A percentile compares a stretch with the other conserved stretches of the same genome.
Evolutionary conservation across 1,140 invertebrate genomes (phyloP).

Genomic region (honey bee (Apis mellifera)): DNA sequence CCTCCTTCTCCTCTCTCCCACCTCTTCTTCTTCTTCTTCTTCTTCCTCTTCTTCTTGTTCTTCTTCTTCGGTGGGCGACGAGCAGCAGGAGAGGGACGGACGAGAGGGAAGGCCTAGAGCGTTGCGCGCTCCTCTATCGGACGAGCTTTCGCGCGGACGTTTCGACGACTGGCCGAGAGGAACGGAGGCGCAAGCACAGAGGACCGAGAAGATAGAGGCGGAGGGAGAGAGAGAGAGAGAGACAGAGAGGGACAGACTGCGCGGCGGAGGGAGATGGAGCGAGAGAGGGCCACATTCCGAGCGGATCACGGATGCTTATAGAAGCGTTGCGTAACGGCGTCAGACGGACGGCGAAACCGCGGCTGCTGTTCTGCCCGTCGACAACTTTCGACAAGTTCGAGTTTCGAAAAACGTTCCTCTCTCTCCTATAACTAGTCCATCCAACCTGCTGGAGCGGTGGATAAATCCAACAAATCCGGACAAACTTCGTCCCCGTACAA

Average conservation of each 20-base stretch:
- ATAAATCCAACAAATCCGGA: too few relatives aligned
- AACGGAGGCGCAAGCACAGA: background rate
- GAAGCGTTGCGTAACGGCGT: slow-evolving; percentile 80
- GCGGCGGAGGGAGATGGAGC: slow-evolving; percentile 40
- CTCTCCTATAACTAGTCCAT: too few relatives aligned
- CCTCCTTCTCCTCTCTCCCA: background rate
- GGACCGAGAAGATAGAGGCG: background rate
- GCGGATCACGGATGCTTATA: slow-evolving; percentile 82
- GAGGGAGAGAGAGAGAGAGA: background rate
- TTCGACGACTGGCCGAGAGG: slow-evolving; percentile 1
- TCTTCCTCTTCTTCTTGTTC: background rate
- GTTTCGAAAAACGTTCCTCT: slow-evolving; percentile 55
- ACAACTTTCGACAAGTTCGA: slow-evolving; percentile 2
- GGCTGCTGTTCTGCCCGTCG: slow-evolving; percentile 31
- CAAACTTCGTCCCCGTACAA: too few relatives aligned
- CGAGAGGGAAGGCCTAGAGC: background rate
- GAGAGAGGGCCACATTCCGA: slow-evolving; percentile 75
- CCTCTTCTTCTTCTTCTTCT: background rate
- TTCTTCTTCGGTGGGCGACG: background rate
- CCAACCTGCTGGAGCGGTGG: too few relatives aligned
- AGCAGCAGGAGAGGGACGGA: background rate
- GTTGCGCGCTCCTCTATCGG: background rate
- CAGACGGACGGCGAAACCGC: slow-evolving; percentile 67
- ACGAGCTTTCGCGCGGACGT: slow-evolving; percentile 36
- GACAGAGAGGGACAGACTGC: slow-evolving; percentile 35